Conservation (phyloP, 2,888 invertebrate species). For the Thera obeliscata region DNA sequence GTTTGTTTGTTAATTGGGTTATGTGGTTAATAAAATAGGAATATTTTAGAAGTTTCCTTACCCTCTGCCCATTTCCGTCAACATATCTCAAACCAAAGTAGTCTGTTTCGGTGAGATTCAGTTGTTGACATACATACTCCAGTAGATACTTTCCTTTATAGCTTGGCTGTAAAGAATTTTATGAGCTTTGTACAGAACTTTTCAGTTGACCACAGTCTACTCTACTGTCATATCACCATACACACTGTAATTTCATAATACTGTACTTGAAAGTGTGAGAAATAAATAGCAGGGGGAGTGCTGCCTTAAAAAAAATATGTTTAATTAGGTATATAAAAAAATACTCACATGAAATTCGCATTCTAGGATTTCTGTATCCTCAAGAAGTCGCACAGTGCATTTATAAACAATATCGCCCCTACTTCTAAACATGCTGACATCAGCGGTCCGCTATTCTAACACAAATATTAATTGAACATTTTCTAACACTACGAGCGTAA, state of each 20-base stretch:
- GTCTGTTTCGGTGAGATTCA: slow-evolving; percentile 96
- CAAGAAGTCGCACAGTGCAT: slow-evolving; percentile 94
- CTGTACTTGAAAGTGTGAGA: too few relatives aligned
- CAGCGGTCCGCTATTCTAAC: slow-evolving; percentile 20
- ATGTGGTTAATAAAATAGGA: not conserved
- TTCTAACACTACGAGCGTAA: slow-evolving; percentile 42
- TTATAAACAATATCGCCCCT: slow-evolving; percentile 93
- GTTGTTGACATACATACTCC: slow-evolving; percentile 95
- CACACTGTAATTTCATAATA: too few relatives aligned
- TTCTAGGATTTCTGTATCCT: slow-evolving; percentile 95
- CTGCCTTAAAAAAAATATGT: not conserved
- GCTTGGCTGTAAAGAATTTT: slow-evolving; percentile 87
- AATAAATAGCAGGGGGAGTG: too few relatives aligned
- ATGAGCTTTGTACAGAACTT: too few relatives aligned
- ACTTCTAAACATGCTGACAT: slow-evolving; percentile 83
- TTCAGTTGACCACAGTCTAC: too few relatives aligned
- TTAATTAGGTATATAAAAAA: not conserved
- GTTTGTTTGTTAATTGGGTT: too few relatives aligned
- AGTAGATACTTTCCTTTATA: slow-evolving; percentile 95
- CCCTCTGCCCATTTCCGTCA: slow-evolving; percentile 94
- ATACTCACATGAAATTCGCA: slow-evolving; percentile 92
- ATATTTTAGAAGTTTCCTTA: slow-evolving; percentile 69
- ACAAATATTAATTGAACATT: slow-evolving; percentile 45
- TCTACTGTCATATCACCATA: too few relatives aligned
- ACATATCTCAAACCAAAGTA: slow-evolving; percentile 97